Evolutionary conservation across 2,888 invertebrate genomes (phyloP), one percentile per base, ranked within the genome.

Genomic region (Ichneumoninae sp.): DNA sequence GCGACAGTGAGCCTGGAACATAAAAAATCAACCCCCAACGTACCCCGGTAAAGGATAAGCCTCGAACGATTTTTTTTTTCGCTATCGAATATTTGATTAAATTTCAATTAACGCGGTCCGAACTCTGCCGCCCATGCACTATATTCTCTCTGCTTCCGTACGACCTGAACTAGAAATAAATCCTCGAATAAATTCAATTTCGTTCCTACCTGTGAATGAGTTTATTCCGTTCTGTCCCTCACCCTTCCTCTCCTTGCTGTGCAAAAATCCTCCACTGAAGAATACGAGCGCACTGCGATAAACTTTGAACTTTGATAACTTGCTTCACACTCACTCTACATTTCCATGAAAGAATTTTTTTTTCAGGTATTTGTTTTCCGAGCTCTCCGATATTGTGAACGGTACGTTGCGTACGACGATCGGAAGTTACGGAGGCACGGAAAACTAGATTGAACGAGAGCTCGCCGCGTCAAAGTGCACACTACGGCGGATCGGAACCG

Each of bases 401-500:
- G 19, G 8, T 19, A 54, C 8, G 57, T 57, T 4, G 57, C 10
- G 26, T 26, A 57, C 57, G 26, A 57, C 26, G 13, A n/a, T 57
- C 22, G 10, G 57, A 22, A 22, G 30, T 33, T 7, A 30, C 30
- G 13, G 22, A 60, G 26, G n/a, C 10, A 33, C n/a, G 6, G n/a
- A 70, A 40, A n/a, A 50, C 13, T 40, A 10, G 16, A 47, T 54
- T 13, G 50, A 22, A 52, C 1, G 33, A 50, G 78, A 71, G 79
- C 75, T 66, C 60, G 5, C 30, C 62, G 62, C 65, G 74, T 44
- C 57, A 86, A 78, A 70, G 81, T 70, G 75, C 36, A 85, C 86
- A 72, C 72, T 83, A 87, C 91, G 88, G 83, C 87, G 89, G 90
- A 90, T 91, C 88, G 89, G 89, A 90, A 90, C 88, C 90, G 89